A percentile compares a stretch with the other conserved stretches of the same genome.
phyloP scores from a whole-genome alignment of 2,888 invertebrate genomes.

The Diarsia mendica region DNA sequence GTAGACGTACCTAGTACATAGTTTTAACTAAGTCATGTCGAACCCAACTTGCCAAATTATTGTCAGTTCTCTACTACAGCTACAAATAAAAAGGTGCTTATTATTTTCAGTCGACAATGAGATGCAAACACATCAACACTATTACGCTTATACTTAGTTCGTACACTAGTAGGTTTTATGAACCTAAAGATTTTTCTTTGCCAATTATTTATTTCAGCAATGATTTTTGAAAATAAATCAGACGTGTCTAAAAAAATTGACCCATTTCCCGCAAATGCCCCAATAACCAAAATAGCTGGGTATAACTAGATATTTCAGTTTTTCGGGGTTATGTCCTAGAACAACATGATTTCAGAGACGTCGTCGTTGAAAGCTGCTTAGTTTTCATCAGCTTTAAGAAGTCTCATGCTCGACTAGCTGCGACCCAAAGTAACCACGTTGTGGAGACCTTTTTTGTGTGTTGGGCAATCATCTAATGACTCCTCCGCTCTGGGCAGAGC shows the following conservation, averaged over 20 bases:
- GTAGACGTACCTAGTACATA: background rate
- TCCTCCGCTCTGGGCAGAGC: no score
- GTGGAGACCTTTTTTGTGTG: no score
- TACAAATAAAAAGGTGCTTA: background rate
- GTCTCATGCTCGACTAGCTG: no score
- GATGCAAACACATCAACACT: background rate
- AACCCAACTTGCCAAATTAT: background rate
- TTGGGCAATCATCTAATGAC: no score
- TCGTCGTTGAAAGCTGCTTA: background rate
- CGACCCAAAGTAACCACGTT: no score
- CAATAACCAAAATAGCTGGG: slow-evolving; percentile 30
- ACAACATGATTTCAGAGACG: slow-evolving; percentile 6
- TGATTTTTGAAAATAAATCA: background rate
- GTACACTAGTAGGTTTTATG: background rate
- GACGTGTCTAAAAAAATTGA: slow-evolving; percentile 7
- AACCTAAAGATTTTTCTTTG: background rate
- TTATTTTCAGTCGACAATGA: background rate
- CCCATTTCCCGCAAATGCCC: slow-evolving; percentile 34
- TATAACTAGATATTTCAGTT: slow-evolving; percentile 2
- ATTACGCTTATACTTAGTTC: no score
- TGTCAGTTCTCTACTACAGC: background rate
- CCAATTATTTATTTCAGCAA: slow-evolving; percentile 3
- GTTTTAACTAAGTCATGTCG: background rate
- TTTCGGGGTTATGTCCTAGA: background rate
- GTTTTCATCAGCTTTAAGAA: background rate